Evolutionary conservation across 2,797 vertebrate species (phyloP).

Genomic region (Anguilla anguilla): DNA sequence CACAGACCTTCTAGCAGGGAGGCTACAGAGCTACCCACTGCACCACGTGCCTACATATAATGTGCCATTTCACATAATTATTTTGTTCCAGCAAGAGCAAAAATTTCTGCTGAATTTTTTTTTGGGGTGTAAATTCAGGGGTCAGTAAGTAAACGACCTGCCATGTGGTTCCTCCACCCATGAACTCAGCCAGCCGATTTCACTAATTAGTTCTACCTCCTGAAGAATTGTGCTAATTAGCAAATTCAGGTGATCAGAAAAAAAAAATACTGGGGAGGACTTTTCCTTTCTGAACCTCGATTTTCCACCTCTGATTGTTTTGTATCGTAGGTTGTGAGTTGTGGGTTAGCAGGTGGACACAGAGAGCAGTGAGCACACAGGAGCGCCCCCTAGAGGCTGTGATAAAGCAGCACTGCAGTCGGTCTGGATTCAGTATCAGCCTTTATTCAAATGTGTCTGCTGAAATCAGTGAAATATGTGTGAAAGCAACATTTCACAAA

Average conservation of each 20-base stretch:
- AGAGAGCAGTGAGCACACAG: neutral
- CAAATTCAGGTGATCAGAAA: no score
- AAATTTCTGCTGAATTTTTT: neutral
- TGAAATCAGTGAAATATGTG: constrained; percentile 21
- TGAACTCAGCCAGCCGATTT: no score
- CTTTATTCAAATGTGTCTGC: constrained; percentile 23
- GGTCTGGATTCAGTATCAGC: constrained; percentile 10
- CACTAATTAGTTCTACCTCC: no score
- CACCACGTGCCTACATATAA: no score
- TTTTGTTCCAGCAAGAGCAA: neutral
- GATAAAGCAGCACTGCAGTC: neutral
- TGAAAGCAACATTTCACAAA: constrained; percentile 25
- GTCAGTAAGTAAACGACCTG: no score
- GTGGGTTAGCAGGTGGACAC: neutral
- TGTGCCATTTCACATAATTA: no score
- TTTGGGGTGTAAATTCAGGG: neutral
- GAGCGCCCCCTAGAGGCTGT: neutral
- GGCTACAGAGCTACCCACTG: no score
- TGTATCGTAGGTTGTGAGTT: neutral
- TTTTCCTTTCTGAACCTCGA: neutral
- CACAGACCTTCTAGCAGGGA: no score
- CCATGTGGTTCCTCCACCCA: no score
- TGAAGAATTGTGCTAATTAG: no score
- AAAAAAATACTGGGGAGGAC: no score
- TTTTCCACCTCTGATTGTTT: no score